Evolutionary conservation across 2,113 vertebrate genomes (phyloP).

Genomic region (Perognathus longimembris): DNA sequence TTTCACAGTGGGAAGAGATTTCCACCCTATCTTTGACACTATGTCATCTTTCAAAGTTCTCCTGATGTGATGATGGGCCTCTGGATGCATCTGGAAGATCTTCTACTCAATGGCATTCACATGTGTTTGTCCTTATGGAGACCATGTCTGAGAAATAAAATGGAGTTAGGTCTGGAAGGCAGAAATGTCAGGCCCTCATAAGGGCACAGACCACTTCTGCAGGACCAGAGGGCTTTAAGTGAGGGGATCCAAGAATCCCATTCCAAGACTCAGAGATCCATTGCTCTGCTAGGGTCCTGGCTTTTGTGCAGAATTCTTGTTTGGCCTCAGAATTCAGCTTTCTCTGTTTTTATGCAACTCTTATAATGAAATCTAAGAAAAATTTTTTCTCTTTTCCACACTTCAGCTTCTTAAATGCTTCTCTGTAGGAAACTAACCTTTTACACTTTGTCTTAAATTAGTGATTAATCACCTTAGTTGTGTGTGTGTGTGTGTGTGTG

Average conservation of each 20-base stretch:
- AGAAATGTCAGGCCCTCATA: neutral
- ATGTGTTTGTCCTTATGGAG: neutral
- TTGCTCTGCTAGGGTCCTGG: neutral
- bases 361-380: neutral
- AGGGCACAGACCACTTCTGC: neutral
- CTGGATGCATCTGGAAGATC: neutral
- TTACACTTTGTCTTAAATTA: neutral
- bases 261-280: neutral
- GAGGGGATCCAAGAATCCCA: neutral
- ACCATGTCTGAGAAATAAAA: neutral
- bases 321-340: neutral
- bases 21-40: neutral
- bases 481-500: too few species aligned
- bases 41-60: neutral
- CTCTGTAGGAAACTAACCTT: neutral
- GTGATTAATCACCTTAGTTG: neutral
- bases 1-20: neutral
- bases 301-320: neutral
- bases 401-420: too few species aligned
- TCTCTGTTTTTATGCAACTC: neutral
- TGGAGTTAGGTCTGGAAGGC: neutral
- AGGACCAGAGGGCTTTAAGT: neutral
- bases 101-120: neutral
- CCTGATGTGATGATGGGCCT: neutral
- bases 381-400: too few species aligned